Evolutionary conservation across 2,797 vertebrate genomes (phyloP).

Genomic region (Tenualosa ilisha): DNA sequence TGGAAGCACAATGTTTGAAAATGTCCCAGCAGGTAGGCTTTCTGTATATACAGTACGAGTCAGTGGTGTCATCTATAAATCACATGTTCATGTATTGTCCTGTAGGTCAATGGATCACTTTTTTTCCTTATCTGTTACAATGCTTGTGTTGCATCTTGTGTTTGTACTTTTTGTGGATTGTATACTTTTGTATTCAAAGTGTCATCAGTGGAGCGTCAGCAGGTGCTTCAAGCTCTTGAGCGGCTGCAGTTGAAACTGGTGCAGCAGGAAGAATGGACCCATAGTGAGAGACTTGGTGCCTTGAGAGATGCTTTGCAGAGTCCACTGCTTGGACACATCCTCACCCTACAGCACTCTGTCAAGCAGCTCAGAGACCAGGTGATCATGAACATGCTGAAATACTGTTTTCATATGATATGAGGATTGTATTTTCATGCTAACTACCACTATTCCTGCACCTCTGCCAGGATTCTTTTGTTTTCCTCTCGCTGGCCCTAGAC

Average conservation of each 20-base stretch:
- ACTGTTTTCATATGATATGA: background rate
- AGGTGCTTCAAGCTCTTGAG: slow-evolving; percentile 88
- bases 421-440: background rate
- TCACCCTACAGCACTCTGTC: slow-evolving; percentile 92
- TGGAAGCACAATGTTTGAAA: slow-evolving; percentile 70
- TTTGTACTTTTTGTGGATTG: slow-evolving; percentile 1
- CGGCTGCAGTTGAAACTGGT: slow-evolving; percentile 84
- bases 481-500: too few species aligned
- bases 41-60: background rate
- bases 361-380: slow-evolving; percentile 90
- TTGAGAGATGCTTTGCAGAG: slow-evolving; percentile 83
- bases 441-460: too few species aligned
- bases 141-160: background rate
- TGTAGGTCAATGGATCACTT: too few species aligned
- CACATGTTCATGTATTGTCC: background rate
- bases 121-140: too few species aligned
- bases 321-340: slow-evolving; percentile 89
- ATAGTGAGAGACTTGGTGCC: slow-evolving; percentile 78
- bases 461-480: too few species aligned
- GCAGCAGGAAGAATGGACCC: slow-evolving; percentile 85
- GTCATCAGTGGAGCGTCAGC: slow-evolving; percentile 81
- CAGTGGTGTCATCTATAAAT: background rate
- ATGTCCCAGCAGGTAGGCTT: slow-evolving; percentile 68
- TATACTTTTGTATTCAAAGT: slow-evolving; percentile 50
- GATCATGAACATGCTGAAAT: slow-evolving; percentile 32